phyloP scores from a whole-genome alignment of 2,888 invertebrate genomes.

The Aproaerema taeniolella region DNA sequence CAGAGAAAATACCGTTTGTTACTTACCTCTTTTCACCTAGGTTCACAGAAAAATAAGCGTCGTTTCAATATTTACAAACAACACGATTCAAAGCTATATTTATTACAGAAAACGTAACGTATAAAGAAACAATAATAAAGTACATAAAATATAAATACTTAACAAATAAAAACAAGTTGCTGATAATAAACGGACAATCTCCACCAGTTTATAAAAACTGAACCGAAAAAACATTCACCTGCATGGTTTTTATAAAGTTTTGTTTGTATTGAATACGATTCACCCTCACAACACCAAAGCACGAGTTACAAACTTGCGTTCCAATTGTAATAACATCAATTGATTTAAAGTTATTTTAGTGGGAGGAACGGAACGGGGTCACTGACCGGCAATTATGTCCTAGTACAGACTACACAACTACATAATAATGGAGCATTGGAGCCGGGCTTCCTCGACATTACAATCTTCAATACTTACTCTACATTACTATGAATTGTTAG shows the following conservation, averaged over 20 bases:
- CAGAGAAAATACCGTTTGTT: no score
- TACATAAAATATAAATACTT: no score
- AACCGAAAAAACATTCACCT: slow-evolving; percentile 38
- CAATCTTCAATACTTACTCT: slow-evolving; percentile 12
- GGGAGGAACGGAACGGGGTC: slow-evolving; percentile 70
- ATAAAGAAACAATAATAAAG: no score
- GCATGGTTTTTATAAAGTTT: slow-evolving; percentile 38
- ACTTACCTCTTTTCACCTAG: no score
- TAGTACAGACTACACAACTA: slow-evolving; percentile 50
- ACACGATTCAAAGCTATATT: no score
- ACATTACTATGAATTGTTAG: neutral
- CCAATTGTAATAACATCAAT: slow-evolving; percentile 76
- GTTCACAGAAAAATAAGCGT: no score
- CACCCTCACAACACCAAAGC: slow-evolving; percentile 43
- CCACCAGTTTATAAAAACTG: slow-evolving; percentile 18
- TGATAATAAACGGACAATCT: no score
- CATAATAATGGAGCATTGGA: slow-evolving; percentile 20
- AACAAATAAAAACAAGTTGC: no score
- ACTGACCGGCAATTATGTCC: slow-evolving; percentile 73
- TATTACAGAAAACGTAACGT: no score
- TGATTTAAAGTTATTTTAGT: slow-evolving; percentile 75
- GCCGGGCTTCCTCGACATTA: slow-evolving; percentile 14
- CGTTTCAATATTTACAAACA: no score
- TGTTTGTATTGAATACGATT: slow-evolving; percentile 30
- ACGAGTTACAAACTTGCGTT: slow-evolving; percentile 56